phyloP scores from a whole-genome alignment of 2,113 vertebrate genomes.

The Lichenostomus cassidix region DNA sequence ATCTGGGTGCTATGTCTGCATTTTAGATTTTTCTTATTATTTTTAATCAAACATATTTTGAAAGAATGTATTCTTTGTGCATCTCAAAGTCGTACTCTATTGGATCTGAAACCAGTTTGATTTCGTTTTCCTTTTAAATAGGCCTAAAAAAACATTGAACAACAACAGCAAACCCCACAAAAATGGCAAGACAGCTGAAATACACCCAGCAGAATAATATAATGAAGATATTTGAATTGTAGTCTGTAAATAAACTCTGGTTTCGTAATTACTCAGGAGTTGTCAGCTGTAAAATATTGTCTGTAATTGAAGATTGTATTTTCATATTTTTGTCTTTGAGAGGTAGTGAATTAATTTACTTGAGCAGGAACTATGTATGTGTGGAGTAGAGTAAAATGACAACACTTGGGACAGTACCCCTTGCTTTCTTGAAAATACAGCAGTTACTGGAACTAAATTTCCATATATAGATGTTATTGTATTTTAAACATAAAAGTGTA shows the following conservation, averaged over 20 bases:
- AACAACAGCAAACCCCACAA: not conserved
- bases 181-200: not conserved
- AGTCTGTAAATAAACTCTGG: constrained; percentile 13
- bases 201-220: not conserved
- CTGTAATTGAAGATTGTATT: not conserved
- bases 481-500: not conserved
- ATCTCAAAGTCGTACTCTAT: not conserved
- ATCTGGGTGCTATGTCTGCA: not conserved
- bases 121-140: not conserved
- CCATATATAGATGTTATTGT: not conserved
- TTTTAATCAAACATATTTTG: not conserved
- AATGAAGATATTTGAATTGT: not conserved
- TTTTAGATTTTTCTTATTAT: not conserved
- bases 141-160: not conserved
- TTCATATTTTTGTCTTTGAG: not conserved
- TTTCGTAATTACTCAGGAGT: not conserved
- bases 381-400: not conserved
- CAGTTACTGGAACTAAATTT: not conserved
- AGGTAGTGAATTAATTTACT: not conserved
- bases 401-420: not conserved
- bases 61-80: not conserved
- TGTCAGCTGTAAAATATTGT: not conserved
- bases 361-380: not conserved
- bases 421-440: not conserved
- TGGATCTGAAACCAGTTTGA: not conserved